phyloP scores from a whole-genome alignment of 2,113 vertebrate genomes.

The Epinephelus cyanopodus region DNA sequence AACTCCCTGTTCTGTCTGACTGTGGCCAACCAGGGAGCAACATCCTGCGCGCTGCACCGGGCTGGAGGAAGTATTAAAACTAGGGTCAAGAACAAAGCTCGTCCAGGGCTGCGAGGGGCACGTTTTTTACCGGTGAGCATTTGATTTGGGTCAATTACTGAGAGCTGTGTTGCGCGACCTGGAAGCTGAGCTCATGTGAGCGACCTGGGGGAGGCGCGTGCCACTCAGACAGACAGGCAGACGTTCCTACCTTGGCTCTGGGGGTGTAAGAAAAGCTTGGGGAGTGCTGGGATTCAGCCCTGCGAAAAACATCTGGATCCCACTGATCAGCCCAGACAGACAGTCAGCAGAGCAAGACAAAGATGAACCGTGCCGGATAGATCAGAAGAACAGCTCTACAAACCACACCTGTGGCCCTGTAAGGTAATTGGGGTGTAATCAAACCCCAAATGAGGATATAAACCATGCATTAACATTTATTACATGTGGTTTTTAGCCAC shows the following conservation, averaged over 20 bases:
- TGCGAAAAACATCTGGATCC: slow-evolving; percentile 71
- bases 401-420: slow-evolving; percentile 68
- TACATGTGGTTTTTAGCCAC: slow-evolving; percentile 49
- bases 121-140: slow-evolving; percentile 54
- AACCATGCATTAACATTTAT: slow-evolving; percentile 51
- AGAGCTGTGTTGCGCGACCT: slow-evolving; percentile 56
- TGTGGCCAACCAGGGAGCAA: slow-evolving; percentile 48
- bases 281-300: slow-evolving; percentile 51
- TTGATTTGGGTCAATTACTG: slow-evolving; percentile 75
- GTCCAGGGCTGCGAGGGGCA: slow-evolving; percentile 27
- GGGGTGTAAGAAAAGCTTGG: slow-evolving; percentile 23
- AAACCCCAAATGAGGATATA: slow-evolving; percentile 56
- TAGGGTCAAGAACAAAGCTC: slow-evolving; percentile 69
- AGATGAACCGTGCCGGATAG: slow-evolving; percentile 40
- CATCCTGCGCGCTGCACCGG: slow-evolving; percentile 52
- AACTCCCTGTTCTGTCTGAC: slow-evolving; percentile 66
- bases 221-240: slow-evolving; percentile 56
- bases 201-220: slow-evolving; percentile 63
- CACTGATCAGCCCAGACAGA: slow-evolving; percentile 68
- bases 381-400: slow-evolving; percentile 57
- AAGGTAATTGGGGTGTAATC: slow-evolving; percentile 61
- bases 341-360: slow-evolving; percentile 65
- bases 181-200: slow-evolving; percentile 76
- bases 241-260: slow-evolving; percentile 51
- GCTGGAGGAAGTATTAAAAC: slow-evolving; percentile 74